Base-by-base conservation (phyloP, 92 coral and sea anemone genomes). In the Palythoa caribaeorum region DNA sequence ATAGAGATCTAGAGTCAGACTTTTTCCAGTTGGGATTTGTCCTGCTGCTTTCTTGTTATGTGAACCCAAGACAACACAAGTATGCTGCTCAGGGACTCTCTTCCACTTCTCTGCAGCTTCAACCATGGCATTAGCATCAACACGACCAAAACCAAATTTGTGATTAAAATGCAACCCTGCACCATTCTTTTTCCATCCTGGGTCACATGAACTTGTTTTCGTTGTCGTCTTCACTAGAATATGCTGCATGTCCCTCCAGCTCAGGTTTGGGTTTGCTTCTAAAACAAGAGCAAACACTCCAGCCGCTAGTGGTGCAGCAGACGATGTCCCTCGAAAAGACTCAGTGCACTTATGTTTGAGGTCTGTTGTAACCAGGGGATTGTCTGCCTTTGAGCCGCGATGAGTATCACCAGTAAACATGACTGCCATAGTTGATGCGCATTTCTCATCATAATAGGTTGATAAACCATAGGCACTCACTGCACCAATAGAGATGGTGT, bases 161-260 rank as follows among this genome's bases (percentile, higher is more conserved):
- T 96, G 98, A 75, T 96, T 96, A 77, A 94, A 91, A 48, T 79
- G 83, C 51, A 76, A 37, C 19, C 94, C 94, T 8, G 98, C 98
- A 20, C 96, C 98, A 90, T 96, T 96, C 52, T 28, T 50, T 85
- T 78, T 89, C 98, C 98, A 96, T 12, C 98, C 98, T 2, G 89
- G 88, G 85, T 96, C 98, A 68, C 92, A 52, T 9, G 96, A 93
- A 87, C 98, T 96, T 47, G 98, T 96, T 79, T 93, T 93, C 84
- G 88, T 69, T 19, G 98, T 98, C 0, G 96, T 93, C 3, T 88
- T 90, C 19, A 95, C 98, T 17, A 96, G 95, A 78, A 96, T 90
- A 80, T 96, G 98, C 87, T 96, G 98, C 40, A 96, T 92, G 79
- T 96, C 98, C 36, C 98, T 93, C 98, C 98, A 96, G 35, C 94